These are phyloP conservation scores for Torymus aiolomorphi DNA, from an alignment of 2,888 invertebrate species.

Conservation along the genomic window DNA sequence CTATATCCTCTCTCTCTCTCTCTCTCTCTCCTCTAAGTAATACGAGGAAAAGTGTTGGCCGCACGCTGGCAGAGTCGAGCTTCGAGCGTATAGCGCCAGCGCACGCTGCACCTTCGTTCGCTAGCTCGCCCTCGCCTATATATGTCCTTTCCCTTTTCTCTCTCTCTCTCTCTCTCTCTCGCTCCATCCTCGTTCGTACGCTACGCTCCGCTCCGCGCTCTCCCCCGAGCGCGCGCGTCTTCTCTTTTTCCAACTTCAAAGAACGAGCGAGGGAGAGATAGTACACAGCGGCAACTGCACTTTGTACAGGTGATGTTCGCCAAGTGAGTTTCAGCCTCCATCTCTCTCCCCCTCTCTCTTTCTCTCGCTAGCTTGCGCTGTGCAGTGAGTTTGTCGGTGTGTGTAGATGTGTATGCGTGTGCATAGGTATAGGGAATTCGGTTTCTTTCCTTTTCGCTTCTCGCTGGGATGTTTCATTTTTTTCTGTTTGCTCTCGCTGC, in stretches of 20 bases:
- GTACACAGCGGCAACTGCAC: conserved; percentile 45
- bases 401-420: background rate
- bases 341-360: background rate
- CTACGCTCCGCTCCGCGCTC: no score
- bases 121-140: background rate
- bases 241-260: conserved; percentile 48
- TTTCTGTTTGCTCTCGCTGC: no score
- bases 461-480: no score
- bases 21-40: conserved; percentile 68
- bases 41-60: conserved; percentile 73
- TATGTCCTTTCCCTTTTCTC: conserved; percentile 37
- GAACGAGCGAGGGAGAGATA: conserved; percentile 36
- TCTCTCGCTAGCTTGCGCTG: no score
- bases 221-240: background rate
- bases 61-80: conserved; percentile 12
- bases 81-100: conserved; percentile 13
- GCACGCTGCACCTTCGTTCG: conserved; percentile 16
- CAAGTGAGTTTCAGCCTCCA: conserved; percentile 39
- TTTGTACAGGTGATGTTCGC: conserved; percentile 56
- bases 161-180: background rate
- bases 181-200: no score
- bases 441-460: no score
- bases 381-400: background rate
- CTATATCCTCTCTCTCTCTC: conserved; percentile 63
- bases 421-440: background rate